Conservation (phyloP, 2,888 invertebrate species). For the Chrysolina haemoptera region DNA sequence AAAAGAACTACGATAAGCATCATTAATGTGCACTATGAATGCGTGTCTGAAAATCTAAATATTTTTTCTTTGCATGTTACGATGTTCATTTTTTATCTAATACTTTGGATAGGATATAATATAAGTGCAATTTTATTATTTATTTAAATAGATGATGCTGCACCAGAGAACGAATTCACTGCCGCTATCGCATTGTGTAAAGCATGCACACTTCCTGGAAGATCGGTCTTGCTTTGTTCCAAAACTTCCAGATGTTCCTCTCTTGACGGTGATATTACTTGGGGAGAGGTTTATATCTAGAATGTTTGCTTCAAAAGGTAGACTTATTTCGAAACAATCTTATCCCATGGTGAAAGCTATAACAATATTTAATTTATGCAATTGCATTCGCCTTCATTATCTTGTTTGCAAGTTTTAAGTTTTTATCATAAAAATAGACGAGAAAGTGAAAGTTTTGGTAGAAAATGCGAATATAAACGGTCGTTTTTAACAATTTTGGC, state of each 20-base stretch:
- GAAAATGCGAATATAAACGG: not conserved
- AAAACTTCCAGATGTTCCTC: not conserved
- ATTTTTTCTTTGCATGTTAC: too few relatives aligned
- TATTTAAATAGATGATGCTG: too few relatives aligned
- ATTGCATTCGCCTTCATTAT: not conserved
- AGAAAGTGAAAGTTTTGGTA: not conserved
- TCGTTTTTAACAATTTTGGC: constrained; percentile 6
- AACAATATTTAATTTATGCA: constrained; percentile 13
- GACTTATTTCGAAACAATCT: constrained; percentile 8
- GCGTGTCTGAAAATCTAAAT: too few relatives aligned
- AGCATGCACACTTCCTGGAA: not conserved
- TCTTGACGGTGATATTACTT: not conserved
- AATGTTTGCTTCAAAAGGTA: constrained; percentile 6
- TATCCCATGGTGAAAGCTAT: constrained; percentile 1
- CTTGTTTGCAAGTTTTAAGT: not conserved
- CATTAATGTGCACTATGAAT: too few relatives aligned
- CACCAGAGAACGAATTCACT: too few relatives aligned
- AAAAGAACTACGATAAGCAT: too few relatives aligned
- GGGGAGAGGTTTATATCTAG: not conserved
- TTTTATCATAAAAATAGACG: not conserved
- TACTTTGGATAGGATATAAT: too few relatives aligned
- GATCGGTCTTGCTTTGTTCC: not conserved
- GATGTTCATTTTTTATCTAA: too few relatives aligned
- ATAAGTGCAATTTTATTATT: too few relatives aligned
- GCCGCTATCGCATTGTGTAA: too few relatives aligned